Conservation (phyloP, 1,140 invertebrate species). For the Acromyrmex charruanus region DNA sequence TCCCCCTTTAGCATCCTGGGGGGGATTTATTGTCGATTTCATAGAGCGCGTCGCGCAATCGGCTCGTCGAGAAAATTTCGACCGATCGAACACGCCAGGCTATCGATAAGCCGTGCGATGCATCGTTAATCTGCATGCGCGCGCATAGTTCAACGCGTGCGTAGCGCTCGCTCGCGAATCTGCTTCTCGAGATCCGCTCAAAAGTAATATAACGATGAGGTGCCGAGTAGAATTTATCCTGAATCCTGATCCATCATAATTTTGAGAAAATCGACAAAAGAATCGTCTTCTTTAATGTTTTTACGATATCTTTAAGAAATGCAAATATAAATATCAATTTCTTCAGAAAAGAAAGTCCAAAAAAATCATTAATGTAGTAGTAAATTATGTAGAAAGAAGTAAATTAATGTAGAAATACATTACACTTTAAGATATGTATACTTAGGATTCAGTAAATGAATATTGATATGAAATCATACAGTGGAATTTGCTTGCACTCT, state of each 20-base stretch:
- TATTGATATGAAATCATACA: neutral
- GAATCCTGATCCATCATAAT: neutral
- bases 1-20: neutral
- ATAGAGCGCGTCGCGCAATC: conserved; percentile 51
- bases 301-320: neutral
- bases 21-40: conserved; percentile 79
- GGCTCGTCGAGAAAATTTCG: conserved; percentile 73
- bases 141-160: conserved; percentile 52
- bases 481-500: neutral
- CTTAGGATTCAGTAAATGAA: conserved; percentile 4
- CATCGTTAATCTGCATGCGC: conserved; percentile 77
- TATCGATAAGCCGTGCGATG: conserved; percentile 78
- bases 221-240: neutral
- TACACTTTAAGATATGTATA: neutral
- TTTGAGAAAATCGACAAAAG: neutral
- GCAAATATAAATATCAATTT: neutral
- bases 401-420: neutral
- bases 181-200: neutral
- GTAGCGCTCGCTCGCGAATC: neutral
- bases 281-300: neutral
- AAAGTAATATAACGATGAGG: neutral
- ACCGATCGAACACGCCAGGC: conserved; percentile 72
- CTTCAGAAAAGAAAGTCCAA: neutral
- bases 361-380: neutral
- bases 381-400: neutral